Evolutionary conservation across 2,888 invertebrate species (phyloP), one percentile per base, ranked within the genome.

Genomic region (Lepas anatifera): DNA sequence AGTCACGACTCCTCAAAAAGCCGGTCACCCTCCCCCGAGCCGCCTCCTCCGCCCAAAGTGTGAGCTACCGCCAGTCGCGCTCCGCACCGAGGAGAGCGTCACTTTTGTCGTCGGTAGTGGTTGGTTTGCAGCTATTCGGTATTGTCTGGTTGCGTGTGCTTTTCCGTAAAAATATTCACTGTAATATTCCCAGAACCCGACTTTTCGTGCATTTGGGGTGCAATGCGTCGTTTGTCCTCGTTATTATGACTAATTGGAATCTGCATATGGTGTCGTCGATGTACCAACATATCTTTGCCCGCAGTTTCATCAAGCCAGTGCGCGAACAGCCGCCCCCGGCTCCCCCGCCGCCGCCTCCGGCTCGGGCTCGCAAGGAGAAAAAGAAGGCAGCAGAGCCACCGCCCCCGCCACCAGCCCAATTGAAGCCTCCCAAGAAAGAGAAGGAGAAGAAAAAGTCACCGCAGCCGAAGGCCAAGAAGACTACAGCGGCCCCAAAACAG

Each of bases 381-480:
- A 50, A 50, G 50, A 50, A 50, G 50, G 25, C 27, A 3, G 50
- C 22, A 27, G 50, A 50, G 27, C 50, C 50, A 13, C 41, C 41
- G 41, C 41, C 41, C 41, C 41, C 41, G 39, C 52, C 52, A 3
- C 27, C 29, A 11, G 29, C 52, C 3, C 27, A 16, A 25, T 8
- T 58, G 22, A 58, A 58, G 35, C 58, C 58, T 13, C 70, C 71
- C 41, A 70, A 72, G 68, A 69, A 70, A 25, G 68, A 71, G n/a
- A 70, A 71, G 48, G 32, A 37, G 46, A 70, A 70, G 52, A 70
- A 71, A n/a, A 70, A 68, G 69, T 67, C 69, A 41, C 64, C 70
- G 25, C 10, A 1, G 13, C 25, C 3, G 25, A 41, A 66, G 27
- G 13, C 66, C 16, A 41, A 37, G 25, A 37, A 41, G 39, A 18